Evolutionary conservation across 2,113 vertebrate genomes (phyloP).

Genomic region (Tinamus guttatus): DNA sequence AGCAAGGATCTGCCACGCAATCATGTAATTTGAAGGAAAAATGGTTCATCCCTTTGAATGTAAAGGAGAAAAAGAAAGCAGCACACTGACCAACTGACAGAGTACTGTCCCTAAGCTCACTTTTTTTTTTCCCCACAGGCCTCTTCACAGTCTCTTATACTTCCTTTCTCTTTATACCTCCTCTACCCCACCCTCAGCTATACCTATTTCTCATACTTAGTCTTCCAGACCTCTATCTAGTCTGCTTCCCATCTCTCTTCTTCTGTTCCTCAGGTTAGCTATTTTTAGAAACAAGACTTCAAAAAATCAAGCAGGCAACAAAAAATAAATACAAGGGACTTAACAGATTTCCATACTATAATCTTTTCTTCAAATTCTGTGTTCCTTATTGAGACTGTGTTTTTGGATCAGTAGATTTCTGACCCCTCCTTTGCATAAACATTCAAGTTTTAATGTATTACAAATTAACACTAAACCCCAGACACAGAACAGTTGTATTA

Average conservation of each 20-base stretch:
- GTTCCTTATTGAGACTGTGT: neutral
- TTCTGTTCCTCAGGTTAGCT: neutral
- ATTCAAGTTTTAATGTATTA: neutral
- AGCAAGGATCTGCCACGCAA: neutral
- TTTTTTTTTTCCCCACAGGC: neutral
- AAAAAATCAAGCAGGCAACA: neutral
- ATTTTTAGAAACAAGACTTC: neutral
- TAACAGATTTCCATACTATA: neutral
- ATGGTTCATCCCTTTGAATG: neutral
- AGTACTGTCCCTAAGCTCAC: neutral
- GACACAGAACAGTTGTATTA: neutral
- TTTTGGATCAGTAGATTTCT: neutral
- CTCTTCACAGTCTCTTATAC: neutral
- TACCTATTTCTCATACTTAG: rapidly evolving
- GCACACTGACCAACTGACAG: neutral
- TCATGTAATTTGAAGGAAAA: neutral
- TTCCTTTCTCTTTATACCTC: neutral
- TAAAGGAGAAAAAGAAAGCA: neutral
- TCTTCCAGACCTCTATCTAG: neutral
- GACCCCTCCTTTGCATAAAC: neutral
- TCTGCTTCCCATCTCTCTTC: neutral
- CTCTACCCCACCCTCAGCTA: neutral
- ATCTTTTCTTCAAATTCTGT: neutral
- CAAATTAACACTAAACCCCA: neutral
- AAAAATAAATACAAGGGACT: neutral